Evolutionary conservation across 1,140 invertebrate species (phyloP).

Genomic region (Micrasema minimum): DNA sequence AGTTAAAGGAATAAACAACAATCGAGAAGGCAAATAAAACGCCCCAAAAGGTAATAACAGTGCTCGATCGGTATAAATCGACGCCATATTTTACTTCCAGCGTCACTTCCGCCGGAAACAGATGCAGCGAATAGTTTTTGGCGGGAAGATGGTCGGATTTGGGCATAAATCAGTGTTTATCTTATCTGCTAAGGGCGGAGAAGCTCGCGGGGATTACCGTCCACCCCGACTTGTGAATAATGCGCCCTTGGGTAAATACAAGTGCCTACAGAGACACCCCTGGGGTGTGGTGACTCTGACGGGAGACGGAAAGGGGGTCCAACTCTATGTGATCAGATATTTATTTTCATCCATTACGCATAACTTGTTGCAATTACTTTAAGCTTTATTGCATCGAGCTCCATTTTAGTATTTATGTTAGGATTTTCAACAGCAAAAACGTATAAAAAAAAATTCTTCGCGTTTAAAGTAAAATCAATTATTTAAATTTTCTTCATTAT

Average conservation of each 20-base stretch:
- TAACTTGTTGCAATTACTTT: no score
- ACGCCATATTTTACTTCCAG: constrained; percentile 31
- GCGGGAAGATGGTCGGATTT: constrained; percentile 35
- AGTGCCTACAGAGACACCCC: no score
- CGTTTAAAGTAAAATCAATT: no score
- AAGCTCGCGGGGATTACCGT: constrained; percentile 28
- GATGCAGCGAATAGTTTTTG: constrained; percentile 39
- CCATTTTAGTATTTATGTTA: no score
- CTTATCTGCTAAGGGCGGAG: constrained; percentile 36
- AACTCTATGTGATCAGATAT: no score
- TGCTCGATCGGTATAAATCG: constrained; percentile 29
- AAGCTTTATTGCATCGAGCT: no score
- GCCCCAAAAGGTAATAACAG: constrained; percentile 25
- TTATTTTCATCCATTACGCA: no score
- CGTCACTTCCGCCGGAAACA: constrained; percentile 37
- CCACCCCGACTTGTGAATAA: constrained; percentile 31
- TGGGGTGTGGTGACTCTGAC: no score
- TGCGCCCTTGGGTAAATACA: constrained; percentile 40
- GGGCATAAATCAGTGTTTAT: constrained; percentile 43
- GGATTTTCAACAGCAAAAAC: no score
- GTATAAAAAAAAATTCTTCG: no score
- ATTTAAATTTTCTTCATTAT: no score
- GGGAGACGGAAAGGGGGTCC: no score
- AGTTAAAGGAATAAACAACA: constrained; percentile 17
- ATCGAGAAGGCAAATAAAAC: constrained; percentile 32